Base-by-base conservation (phyloP, 35 echinoderm and acorn worm genomes). In the Nesometra sesokonis region DNA sequence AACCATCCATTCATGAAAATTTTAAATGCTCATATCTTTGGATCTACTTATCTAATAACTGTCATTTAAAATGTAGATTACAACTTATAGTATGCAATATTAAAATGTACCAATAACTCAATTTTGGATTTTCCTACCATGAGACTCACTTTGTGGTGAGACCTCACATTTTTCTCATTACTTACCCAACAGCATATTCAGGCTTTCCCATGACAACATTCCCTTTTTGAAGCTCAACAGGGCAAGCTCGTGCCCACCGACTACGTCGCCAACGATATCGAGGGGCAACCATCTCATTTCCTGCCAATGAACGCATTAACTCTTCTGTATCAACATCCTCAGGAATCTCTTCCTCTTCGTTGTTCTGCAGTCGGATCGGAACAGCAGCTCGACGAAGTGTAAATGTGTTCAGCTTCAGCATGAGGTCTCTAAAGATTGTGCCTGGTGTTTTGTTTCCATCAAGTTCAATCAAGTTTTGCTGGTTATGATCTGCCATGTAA, bases 121-220 rank as follows among this genome's bases (percentile, higher is more conserved):
- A n/a, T n/a, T n/a, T n/a, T n/a, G n/a, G n/a, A n/a, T n/a, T n/a
- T n/a, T n/a, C n/a, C n/a, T n/a, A n/a, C n/a, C n/a, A n/a, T n/a
- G n/a, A n/a, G n/a, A n/a, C n/a, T n/a, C n/a, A n/a, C n/a, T n/a
- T n/a, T n/a, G n/a, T n/a, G n/a, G n/a, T n/a, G n/a, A n/a, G n/a
- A n/a, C n/a, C n/a, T n/a, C n/a, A n/a, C n/a, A n/a, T n/a, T 15
- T 4, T 43, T 43, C 15, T 4, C 15, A 43, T 43, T 15, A 43
- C 38, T 43, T 86, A 97, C 95, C 95, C 91, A 43, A 98, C 95
- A 31, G 95, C 95, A 92, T 90, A 98, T 57, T 98, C 95, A 43
- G 95, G 95, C 80, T 98, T 98, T 19, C 95, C 95, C 39, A 87
- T 91, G 13, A 98, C 92, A 8, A 98, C 95, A 77, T 98, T 98